Conservation (phyloP, 1,140 invertebrate genomes). For the Metaphire vulgaris region DNA sequence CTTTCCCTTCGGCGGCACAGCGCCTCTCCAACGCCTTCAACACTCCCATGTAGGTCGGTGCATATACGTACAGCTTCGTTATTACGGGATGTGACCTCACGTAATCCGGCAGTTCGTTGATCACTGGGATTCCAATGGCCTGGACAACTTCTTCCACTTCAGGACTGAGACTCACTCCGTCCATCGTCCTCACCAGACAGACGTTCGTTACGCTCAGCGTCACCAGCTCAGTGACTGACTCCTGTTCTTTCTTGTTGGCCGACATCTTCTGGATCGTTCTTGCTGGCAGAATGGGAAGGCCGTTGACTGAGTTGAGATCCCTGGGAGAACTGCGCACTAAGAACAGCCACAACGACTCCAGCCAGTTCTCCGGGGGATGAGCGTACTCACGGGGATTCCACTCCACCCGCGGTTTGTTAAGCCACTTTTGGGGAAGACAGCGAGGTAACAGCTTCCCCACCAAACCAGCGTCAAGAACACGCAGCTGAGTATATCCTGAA, state of each 20-base stretch:
- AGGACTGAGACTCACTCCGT: conserved; percentile 5
- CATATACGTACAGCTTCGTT: conserved; percentile 6
- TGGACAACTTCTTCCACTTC: conserved; percentile 8
- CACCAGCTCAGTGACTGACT: conserved; percentile 2
- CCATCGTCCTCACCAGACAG: neutral
- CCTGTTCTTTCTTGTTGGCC: neutral
- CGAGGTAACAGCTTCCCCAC: conserved; percentile 19
- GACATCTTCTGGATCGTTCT: neutral
- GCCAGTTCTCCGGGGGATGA: conserved; percentile 27
- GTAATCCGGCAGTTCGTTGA: conserved; percentile 28
- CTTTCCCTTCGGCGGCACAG: conserved; percentile 9
- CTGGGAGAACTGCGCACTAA: neutral
- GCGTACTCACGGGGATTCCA: conserved; percentile 19
- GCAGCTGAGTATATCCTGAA: conserved; percentile 27
- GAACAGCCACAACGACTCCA: conserved; percentile 25
- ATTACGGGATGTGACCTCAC: conserved; percentile 13
- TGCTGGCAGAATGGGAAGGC: conserved; percentile 18
- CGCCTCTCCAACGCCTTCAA: conserved; percentile 17
- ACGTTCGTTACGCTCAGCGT: neutral
- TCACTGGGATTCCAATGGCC: conserved; percentile 20
- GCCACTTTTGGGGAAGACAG: conserved; percentile 25
- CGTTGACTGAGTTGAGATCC: conserved; percentile 22
- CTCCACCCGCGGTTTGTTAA: conserved; percentile 5
- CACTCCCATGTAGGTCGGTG: conserved; percentile 26
- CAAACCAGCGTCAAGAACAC: neutral